phyloP scores from a whole-genome alignment of 1,140 invertebrate species.

The Drosophila bipectinata region DNA sequence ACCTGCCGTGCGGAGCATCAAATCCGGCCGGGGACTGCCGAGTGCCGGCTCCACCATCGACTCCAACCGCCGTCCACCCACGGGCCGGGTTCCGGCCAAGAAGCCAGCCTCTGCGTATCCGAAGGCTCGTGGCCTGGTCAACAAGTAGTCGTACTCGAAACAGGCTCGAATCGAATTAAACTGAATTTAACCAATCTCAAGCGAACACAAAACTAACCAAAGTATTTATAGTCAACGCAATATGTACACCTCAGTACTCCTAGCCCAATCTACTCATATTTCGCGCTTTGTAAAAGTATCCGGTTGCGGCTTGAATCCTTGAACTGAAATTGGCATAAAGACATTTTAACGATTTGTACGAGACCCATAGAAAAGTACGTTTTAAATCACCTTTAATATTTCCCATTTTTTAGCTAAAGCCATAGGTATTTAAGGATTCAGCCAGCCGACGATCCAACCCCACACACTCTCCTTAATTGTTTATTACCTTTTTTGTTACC shows the following conservation, averaged over 20 bases:
- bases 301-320: constrained; percentile 27
- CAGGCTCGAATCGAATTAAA: constrained; percentile 14
- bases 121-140: constrained; percentile 81
- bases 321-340: neutral
- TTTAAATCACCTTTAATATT: neutral
- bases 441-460: neutral
- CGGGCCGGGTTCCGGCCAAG: constrained; percentile 64
- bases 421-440: neutral
- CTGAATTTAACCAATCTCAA: constrained; percentile 35
- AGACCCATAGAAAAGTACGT: neutral
- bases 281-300: constrained; percentile 62
- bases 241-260: constrained; percentile 42
- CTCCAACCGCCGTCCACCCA: constrained; percentile 74
- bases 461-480: constrained; percentile 24
- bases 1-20: constrained; percentile 53
- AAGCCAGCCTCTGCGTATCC: constrained; percentile 83
- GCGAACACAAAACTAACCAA: constrained; percentile 68
- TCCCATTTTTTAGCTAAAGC: constrained; percentile 15
- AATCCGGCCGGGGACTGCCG: constrained; percentile 67
- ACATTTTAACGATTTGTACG: neutral
- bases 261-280: constrained; percentile 70
- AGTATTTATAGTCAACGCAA: constrained; percentile 69
- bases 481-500: constrained; percentile 48
- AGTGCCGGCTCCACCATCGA: constrained; percentile 66
- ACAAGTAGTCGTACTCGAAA: constrained; percentile 67